phyloP scores from a whole-genome alignment of 2,888 invertebrate genomes.

The Andrena trimmerana region DNA sequence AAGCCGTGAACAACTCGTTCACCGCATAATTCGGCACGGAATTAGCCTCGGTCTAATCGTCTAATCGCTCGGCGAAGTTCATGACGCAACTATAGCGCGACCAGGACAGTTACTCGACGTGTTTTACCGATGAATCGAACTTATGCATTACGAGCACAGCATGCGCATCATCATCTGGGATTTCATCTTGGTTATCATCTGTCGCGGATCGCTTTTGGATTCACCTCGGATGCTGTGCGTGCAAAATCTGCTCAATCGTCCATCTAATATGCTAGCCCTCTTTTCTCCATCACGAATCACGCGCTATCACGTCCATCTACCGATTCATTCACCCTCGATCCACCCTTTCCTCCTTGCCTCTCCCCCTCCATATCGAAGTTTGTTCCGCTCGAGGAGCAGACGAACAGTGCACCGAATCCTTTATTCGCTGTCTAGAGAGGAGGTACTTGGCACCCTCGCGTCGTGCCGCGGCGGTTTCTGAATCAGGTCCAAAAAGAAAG shows the following conservation, averaged over 20 bases:
- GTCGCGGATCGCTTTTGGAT: constrained; percentile 26
- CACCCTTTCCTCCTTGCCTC: not conserved
- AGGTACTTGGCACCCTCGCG: not conserved
- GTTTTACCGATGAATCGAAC: not conserved
- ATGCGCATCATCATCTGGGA: not conserved
- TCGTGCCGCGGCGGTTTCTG: not conserved
- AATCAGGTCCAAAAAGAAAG: not conserved
- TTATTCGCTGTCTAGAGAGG: not conserved
- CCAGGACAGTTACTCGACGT: too few species aligned
- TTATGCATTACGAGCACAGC: not conserved
- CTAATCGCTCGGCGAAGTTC: not conserved
- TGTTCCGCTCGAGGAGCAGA: not conserved
- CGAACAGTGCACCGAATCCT: constrained; percentile 6
- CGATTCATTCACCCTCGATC: constrained; percentile 31
- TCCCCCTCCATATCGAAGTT: not conserved
- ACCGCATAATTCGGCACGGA: not conserved
- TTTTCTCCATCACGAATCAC: constrained; percentile 48
- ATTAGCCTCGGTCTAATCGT: not conserved
- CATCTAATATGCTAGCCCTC: constrained; percentile 58
- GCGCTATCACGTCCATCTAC: constrained; percentile 70
- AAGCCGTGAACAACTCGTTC: not conserved
- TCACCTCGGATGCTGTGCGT: constrained; percentile 10
- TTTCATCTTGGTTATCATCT: constrained; percentile 33
- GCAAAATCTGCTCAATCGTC: constrained; percentile 69
- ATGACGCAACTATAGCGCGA: not conserved